phyloP scores from a whole-genome alignment of 2,888 invertebrate species.

The Calameuta idolon region DNA sequence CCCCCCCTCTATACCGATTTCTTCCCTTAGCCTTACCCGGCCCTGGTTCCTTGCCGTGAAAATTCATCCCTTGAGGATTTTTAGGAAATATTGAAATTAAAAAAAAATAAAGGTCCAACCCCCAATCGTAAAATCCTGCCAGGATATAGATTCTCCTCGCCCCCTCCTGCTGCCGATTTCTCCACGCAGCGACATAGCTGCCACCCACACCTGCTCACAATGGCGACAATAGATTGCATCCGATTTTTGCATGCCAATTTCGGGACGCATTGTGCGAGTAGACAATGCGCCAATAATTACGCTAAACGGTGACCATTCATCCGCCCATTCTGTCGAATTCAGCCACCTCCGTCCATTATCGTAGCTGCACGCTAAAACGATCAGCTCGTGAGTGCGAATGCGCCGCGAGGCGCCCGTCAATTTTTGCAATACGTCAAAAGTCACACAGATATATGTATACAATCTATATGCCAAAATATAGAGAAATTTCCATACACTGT shows the following conservation, averaged over 20 bases:
- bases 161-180: too few species aligned
- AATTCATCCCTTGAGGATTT: not conserved
- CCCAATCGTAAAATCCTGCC: not conserved
- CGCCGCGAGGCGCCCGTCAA: not conserved
- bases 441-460: not conserved
- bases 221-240: constrained; percentile 63
- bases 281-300: constrained; percentile 66
- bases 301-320: constrained; percentile 62
- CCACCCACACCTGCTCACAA: constrained; percentile 38
- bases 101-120: not conserved
- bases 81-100: not conserved
- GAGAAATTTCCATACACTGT: not conserved
- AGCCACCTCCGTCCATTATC: constrained; percentile 27
- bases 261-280: constrained; percentile 60
- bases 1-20: too few species aligned
- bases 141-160: not conserved
- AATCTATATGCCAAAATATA: not conserved
- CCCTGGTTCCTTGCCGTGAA: not conserved
- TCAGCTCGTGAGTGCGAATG: not conserved
- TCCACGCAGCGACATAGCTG: not conserved
- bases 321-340: constrained; percentile 63
- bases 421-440: not conserved
- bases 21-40: not conserved
- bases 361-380: not conserved
- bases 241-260: constrained; percentile 67